Evolutionary conservation across 2,797 vertebrate genomes (phyloP).

Genomic region (Fistularia commersonii): DNA sequence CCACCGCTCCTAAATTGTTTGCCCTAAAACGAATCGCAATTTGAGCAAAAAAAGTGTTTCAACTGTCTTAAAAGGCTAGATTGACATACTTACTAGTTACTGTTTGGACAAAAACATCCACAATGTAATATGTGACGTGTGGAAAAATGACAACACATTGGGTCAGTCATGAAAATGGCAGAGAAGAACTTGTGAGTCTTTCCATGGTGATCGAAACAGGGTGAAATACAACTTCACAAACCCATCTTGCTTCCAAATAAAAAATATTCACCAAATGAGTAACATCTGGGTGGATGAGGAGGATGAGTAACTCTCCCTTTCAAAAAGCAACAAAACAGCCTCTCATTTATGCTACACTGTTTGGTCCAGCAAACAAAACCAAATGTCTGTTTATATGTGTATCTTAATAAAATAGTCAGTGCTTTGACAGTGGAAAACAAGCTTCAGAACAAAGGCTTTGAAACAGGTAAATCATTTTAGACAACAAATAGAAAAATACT

Average conservation of each 20-base stretch:
- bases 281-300: constrained; percentile 14
- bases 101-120: too few species aligned
- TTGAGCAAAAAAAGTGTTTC: too few species aligned
- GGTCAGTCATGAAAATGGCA: too few species aligned
- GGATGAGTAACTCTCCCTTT: constrained; percentile 12
- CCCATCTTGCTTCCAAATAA: not conserved
- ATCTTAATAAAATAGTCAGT: not conserved
- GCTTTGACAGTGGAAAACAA: constrained; percentile 1
- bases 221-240: not conserved
- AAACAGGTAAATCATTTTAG: too few species aligned
- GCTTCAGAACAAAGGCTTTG: not conserved
- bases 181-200: not conserved
- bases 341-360: constrained; percentile 13
- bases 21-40: too few species aligned
- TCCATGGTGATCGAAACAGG: not conserved
- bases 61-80: too few species aligned
- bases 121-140: too few species aligned
- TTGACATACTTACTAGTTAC: too few species aligned
- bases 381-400: constrained; percentile 18
- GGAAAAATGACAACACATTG: too few species aligned
- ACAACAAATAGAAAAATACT: too few species aligned
- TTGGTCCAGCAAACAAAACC: constrained; percentile 5
- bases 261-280: not conserved
- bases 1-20: too few species aligned
- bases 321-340: constrained; percentile 22